phyloP scores from a whole-genome alignment of 2,888 invertebrate genomes.

The Macrophya annulata region DNA sequence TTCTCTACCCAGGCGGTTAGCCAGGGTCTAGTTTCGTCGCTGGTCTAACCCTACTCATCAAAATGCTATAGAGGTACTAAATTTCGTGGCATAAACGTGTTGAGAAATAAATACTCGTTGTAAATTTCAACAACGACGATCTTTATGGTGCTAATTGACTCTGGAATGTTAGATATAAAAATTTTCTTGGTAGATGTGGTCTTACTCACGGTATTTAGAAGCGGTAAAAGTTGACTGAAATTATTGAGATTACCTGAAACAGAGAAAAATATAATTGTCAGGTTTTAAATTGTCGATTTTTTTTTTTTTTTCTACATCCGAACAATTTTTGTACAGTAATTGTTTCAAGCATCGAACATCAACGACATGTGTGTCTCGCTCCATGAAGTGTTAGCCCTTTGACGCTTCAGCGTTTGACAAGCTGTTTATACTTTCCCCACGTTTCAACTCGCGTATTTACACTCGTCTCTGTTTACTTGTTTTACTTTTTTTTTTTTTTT shows the following conservation, averaged over 20 bases:
- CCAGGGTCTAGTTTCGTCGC: constrained; percentile 6
- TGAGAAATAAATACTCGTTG: background rate
- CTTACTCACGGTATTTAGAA: constrained; percentile 30
- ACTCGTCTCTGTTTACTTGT: constrained; percentile 23
- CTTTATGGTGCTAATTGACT: background rate
- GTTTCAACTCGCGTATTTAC: constrained; percentile 16
- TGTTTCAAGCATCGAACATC: background rate
- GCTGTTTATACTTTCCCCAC: constrained; percentile 1
- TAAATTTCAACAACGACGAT: background rate
- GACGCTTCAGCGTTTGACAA: constrained; percentile 31
- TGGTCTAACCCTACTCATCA: background rate
- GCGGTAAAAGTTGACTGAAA: background rate
- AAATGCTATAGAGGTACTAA: background rate
- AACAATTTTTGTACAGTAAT: background rate
- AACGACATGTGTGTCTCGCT: background rate
- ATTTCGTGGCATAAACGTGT: background rate
- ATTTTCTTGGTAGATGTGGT: background rate
- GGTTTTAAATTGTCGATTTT: too few species aligned
- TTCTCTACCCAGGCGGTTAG: background rate
- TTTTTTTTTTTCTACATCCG: background rate
- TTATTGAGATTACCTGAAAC: constrained; percentile 43
- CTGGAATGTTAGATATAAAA: background rate
- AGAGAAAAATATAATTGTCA: background rate
- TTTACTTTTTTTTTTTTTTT: background rate
- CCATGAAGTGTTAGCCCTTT: constrained; percentile 8